These are phyloP conservation scores for Ictidomys tridecemlineatus DNA, from an alignment of 2,113 vertebrate genomes.

Conservation along the genomic window DNA sequence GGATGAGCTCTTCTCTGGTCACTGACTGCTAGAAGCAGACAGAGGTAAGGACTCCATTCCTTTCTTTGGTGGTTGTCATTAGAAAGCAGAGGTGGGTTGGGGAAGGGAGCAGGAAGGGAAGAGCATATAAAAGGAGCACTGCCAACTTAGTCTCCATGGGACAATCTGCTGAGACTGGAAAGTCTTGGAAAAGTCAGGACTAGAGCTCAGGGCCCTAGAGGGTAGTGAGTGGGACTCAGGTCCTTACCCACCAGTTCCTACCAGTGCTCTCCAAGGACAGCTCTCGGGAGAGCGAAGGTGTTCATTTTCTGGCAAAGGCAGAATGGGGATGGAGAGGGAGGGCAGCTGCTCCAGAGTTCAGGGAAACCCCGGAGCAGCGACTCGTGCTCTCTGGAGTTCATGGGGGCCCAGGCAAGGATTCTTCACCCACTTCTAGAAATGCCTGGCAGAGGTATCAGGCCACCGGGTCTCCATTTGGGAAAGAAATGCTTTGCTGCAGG, in stretches of 20 bases:
- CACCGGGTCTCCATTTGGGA: not conserved
- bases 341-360: no score
- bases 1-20: accelerated
- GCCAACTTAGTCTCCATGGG: not conserved
- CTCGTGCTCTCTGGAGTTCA: not conserved
- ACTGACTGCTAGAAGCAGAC: accelerated
- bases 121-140: not conserved
- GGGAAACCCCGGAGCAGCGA: no score
- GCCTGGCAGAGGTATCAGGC: not conserved
- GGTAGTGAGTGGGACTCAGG: accelerated
- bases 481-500: not conserved
- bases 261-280: not conserved
- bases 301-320: not conserved
- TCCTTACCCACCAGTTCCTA: not conserved
- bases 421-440: not conserved
- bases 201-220: not conserved
- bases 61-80: no score
- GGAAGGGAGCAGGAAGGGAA: no score
- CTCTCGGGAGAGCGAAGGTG: not conserved
- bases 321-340: not conserved
- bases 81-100: no score
- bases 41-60: no score
- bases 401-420: no score
- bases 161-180: accelerated
- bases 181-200: accelerated